Base-by-base conservation (phyloP, 2,888 invertebrate species). In the Nyleta sp. region DNA sequence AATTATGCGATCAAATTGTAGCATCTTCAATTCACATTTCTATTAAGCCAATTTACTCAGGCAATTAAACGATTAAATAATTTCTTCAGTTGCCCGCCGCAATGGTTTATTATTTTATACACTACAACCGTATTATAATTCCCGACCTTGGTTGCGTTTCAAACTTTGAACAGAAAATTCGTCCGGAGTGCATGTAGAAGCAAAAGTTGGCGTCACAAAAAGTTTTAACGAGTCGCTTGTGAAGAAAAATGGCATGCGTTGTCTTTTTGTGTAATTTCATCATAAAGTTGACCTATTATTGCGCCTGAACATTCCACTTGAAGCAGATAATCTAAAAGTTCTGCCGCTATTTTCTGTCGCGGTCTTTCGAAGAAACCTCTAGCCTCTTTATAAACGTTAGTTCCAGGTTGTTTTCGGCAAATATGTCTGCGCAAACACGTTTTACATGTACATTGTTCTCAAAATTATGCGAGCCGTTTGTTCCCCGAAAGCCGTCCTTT, bases 311-410 rank as follows among this genome's bases (percentile, higher is more conserved):
- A 72, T 44, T 73, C 76, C 65, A 60, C 73, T 42, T 84, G 81
- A 40, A 75, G 52, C 52, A 84, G 79, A 72, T 84, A 84, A 78
- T 82, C 75, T 78, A 82, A 71, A 65, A 85, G 78, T 57, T 85
- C 83, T 18, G 22, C 65, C 50, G 78, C 80, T 67, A 84, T 75
- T 35, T 75, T 50, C 20, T 15, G 31, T 38, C 81, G 78, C 17
- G 84, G 82, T 65, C 82, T 83, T 55, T 76, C 77, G 72, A 85
- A 83, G 79, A 84, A 85, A 52, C 48, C 50, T 31, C 80, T 80
- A 1, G 72, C 80, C 11, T 57, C 59, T 53, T 82, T 78, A 78
- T 82, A 83, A 33, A 81, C 44, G 13, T 79, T 55, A 20, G 50
- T 60, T 13, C 22, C 20, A 31, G 84, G 81, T 71, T 81, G 80